phyloP scores from a whole-genome alignment of 1,140 invertebrate genomes.

The Tigriopus japonicus region DNA sequence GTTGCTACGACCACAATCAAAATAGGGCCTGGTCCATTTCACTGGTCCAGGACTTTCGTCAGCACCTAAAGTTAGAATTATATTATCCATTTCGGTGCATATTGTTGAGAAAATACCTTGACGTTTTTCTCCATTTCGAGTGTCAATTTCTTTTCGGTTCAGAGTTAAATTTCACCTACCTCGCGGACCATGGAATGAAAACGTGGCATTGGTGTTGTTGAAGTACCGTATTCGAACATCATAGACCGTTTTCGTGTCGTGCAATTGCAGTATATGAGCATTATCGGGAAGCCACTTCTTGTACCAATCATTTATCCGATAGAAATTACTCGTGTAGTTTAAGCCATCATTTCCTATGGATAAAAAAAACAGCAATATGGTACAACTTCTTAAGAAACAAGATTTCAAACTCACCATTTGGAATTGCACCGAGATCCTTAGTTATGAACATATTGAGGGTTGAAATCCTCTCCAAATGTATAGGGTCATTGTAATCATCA shows the following conservation, averaged over 20 bases:
- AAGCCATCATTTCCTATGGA: constrained; percentile 39
- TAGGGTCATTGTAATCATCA: constrained; percentile 85
- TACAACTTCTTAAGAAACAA: too few species aligned
- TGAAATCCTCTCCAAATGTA: constrained; percentile 73
- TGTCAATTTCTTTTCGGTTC: too few species aligned
- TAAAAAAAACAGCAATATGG: constrained; percentile 17
- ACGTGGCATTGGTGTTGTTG: constrained; percentile 87
- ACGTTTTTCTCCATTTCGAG: too few species aligned
- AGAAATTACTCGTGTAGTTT: constrained; percentile 77
- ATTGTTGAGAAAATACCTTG: too few species aligned
- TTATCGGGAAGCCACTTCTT: constrained; percentile 68
- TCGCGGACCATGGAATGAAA: constrained; percentile 23
- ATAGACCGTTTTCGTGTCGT: constrained; percentile 81
- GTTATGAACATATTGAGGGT: constrained; percentile 70
- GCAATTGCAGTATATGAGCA: constrained; percentile 41
- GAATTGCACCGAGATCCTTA: constrained; percentile 60
- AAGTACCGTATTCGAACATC: constrained; percentile 53
- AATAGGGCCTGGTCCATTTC: constrained; percentile 82
- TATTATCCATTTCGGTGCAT: too few species aligned
- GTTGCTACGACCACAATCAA: constrained; percentile 85
- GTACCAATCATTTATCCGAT: constrained; percentile 87
- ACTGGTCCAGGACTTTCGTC: constrained; percentile 76
- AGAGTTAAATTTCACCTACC: too few species aligned
- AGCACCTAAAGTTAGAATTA: constrained; percentile 28
- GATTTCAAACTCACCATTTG: too few species aligned